Evolutionary conservation across 2,888 invertebrate species (phyloP).

Genomic region (Hedychridium roseum): DNA sequence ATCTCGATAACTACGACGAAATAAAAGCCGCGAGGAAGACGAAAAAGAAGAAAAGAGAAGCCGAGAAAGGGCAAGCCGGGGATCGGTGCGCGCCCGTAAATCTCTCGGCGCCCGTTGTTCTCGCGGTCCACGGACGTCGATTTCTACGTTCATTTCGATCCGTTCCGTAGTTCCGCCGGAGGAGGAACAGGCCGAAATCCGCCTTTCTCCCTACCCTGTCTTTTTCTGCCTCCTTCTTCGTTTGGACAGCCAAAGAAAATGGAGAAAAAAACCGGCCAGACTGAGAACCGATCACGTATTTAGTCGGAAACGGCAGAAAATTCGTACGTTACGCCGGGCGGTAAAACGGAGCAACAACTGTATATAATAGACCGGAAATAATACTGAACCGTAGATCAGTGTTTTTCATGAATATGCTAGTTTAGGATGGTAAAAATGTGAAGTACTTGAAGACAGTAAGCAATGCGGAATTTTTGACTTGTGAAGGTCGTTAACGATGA

Average conservation of each 20-base stretch:
- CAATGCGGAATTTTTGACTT: too few species aligned
- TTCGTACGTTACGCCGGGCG: too few species aligned
- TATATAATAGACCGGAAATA: too few species aligned
- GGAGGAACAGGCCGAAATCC: slow-evolving; percentile 42
- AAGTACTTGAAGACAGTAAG: too few species aligned
- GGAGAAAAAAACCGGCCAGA: slow-evolving; percentile 19
- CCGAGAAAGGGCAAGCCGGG: slow-evolving; percentile 29
- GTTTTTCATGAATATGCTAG: too few species aligned
- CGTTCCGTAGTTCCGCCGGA: slow-evolving; percentile 41
- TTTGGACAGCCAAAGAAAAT: slow-evolving; percentile 14
- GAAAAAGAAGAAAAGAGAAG: slow-evolving; percentile 6
- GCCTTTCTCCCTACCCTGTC: slow-evolving; percentile 20
- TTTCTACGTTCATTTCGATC: slow-evolving; percentile 30
- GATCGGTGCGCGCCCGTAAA: slow-evolving; percentile 54
- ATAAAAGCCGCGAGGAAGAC: slow-evolving; percentile 8
- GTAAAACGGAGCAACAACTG: too few species aligned
- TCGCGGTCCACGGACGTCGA: slow-evolving; percentile 32
- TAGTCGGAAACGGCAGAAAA: too few species aligned
- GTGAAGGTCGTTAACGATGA: too few species aligned
- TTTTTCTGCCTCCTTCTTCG: too few species aligned
- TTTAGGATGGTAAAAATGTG: too few species aligned
- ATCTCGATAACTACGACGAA: slow-evolving; percentile 10
- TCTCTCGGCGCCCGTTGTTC: slow-evolving; percentile 47
- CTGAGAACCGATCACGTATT: not conserved
- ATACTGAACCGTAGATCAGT: too few species aligned